A percentile compares a stretch with the other conserved stretches of the same genome.
phyloP scores from a whole-genome alignment of 2,888 invertebrate genomes.

The Apocheima hispidaria region DNA sequence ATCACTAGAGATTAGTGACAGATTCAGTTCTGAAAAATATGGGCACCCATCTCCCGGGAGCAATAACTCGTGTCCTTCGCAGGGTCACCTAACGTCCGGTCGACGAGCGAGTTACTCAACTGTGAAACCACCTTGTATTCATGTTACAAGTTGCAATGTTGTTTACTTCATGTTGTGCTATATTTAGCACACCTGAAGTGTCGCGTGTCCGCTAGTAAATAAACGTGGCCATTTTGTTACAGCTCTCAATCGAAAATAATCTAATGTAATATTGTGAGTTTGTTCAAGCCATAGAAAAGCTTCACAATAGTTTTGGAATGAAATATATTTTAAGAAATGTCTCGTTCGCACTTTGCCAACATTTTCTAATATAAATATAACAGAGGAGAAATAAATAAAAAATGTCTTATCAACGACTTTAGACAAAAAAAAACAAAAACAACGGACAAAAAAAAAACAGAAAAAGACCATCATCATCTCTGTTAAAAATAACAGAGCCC shows the following conservation, averaged over 20 bases:
- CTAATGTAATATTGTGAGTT: too few relatives aligned
- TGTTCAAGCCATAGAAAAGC: neutral
- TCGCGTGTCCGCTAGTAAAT: conserved; percentile 14
- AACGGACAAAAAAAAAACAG: too few relatives aligned
- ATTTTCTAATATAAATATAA: too few relatives aligned
- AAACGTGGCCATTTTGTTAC: conserved; percentile 8
- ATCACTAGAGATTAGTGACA: too few relatives aligned
- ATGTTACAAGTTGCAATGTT: conserved; percentile 15
- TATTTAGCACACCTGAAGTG: conserved; percentile 28
- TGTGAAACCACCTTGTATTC: conserved; percentile 1
- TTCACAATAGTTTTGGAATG: neutral
- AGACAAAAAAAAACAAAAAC: too few relatives aligned
- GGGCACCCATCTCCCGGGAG: neutral
- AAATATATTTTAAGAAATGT: neutral
- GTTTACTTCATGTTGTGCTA: conserved; percentile 15
- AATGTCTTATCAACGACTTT: too few relatives aligned
- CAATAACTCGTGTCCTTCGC: conserved; percentile 26
- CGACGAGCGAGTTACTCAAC: conserved; percentile 14
- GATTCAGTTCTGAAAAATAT: neutral
- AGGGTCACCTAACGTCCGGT: conserved; percentile 14
- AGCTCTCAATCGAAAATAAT: neutral
- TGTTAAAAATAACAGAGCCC: too few relatives aligned
- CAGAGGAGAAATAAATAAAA: too few relatives aligned
- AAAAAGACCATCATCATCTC: too few relatives aligned
- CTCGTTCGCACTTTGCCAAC: too few relatives aligned